Evolutionary conservation across 1,140 invertebrate genomes (phyloP), one percentile per base, ranked within the genome.

Genomic region (Brachionus angularis): DNA sequence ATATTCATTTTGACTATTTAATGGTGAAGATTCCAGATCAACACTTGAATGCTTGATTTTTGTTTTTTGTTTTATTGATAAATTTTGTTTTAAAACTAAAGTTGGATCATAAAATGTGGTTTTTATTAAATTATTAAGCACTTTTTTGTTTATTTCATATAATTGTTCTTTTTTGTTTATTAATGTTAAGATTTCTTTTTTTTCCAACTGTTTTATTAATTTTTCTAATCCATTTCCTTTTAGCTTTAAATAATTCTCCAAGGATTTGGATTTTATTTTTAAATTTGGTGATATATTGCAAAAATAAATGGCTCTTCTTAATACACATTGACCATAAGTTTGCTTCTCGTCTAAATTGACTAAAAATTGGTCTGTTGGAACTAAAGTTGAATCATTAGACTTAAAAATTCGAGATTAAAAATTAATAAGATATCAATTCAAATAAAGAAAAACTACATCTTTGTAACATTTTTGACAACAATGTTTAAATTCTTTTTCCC

Each of bases 81-180:
- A n/a, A n/a, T n/a, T n/a, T n/a, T n/a, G n/a, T n/a, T n/a, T n/a
- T n/a, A n/a, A n/a, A n/a, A n/a, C n/a, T n/a, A n/a, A n/a, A n/a
- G n/a, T n/a, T n/a, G n/a, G n/a, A n/a, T n/a, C n/a, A n/a, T n/a
- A n/a, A n/a, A n/a, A n/a, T n/a, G n/a, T n/a, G n/a, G n/a, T n/a
- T n/a, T n/a, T n/a, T n/a, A n/a, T n/a, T n/a, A n/a, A n/a, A n/a
- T n/a, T n/a, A n/a, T n/a, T n/a, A n/a, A n/a, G n/a, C n/a, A n/a
- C n/a, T n/a, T n/a, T n/a, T n/a, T n/a, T n/a, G n/a, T n/a, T n/a
- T n/a, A n/a, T n/a, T n/a, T n/a, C n/a, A n/a, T n/a, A n/a, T n/a
- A n/a, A n/a, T n/a, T n/a, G n/a, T n/a, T 58, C 53, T 58, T 58
- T 58, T 58, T 58, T 58, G 18, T 18, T 36, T 16, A 8, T 42